These are phyloP conservation scores for Rugalucina vietnamica DNA, from an alignment of 2,888 invertebrate species.

Conservation along the genomic window DNA sequence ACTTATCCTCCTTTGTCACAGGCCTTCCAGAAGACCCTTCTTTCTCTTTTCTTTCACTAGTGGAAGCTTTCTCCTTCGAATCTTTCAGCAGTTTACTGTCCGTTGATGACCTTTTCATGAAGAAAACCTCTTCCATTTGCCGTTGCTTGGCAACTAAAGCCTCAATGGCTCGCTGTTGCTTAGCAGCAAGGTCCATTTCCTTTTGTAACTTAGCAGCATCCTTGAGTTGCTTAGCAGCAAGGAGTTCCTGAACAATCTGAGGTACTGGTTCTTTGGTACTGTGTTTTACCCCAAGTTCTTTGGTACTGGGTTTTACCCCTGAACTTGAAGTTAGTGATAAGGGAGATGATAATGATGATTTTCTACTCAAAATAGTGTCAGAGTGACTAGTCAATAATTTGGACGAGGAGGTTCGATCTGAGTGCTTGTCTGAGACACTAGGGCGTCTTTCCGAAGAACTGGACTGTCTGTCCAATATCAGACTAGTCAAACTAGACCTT, in stretches of 20 bases:
- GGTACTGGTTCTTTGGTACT: slow-evolving; percentile 54
- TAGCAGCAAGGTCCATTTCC: slow-evolving; percentile 32
- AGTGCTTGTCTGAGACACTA: not conserved
- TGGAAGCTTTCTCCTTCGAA: not conserved
- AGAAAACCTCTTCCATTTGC: slow-evolving; percentile 10
- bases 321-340: slow-evolving; percentile 2
- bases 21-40: not conserved
- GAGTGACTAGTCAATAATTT: slow-evolving; percentile 12
- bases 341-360: slow-evolving; percentile 6
- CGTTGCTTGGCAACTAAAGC: slow-evolving; percentile 13
- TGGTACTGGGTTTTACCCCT: slow-evolving; percentile 22
- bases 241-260: slow-evolving; percentile 57
- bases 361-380: slow-evolving; percentile 13
- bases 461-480: not conserved
- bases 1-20: not conserved
- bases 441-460: not conserved
- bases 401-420: not conserved
- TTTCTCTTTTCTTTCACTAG: not conserved
- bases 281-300: slow-evolving; percentile 38
- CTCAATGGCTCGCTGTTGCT: slow-evolving; percentile 26
- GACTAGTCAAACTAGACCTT: not conserved
- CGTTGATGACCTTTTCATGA: not conserved
- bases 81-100: slow-evolving; percentile 13
- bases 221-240: slow-evolving; percentile 53
- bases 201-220: slow-evolving; percentile 49